Percentiles rank a stretch among this genome's conserved stretches.
These are phyloP conservation scores for Plectrocnemia conspersa DNA, from an alignment of 1,140 invertebrate species.

Conservation along the genomic window DNA sequence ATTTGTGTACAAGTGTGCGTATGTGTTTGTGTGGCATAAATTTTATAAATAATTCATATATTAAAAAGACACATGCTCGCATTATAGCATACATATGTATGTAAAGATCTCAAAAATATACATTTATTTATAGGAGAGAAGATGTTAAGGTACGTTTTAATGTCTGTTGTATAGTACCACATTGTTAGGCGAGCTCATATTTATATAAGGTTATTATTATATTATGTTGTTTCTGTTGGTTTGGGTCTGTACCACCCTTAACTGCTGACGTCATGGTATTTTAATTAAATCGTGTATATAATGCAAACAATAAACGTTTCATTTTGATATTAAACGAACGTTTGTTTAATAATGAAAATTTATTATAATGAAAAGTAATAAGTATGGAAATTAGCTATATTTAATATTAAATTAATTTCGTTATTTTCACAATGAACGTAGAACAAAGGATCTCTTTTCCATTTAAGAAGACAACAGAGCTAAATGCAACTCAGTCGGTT, in stretches of 20 bases:
- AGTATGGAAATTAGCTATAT: constrained; percentile 23
- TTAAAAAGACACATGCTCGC: too few relatives aligned
- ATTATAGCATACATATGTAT: neutral
- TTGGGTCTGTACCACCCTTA: constrained; percentile 16
- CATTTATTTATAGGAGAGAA: constrained; percentile 7
- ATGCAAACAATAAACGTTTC: constrained; percentile 25
- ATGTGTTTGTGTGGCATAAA: too few relatives aligned
- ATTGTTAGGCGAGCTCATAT: too few relatives aligned
- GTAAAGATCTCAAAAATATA: neutral
- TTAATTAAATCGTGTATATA: constrained; percentile 24
- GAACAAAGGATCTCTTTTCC: neutral
- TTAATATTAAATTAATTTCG: constrained; percentile 24
- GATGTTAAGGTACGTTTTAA: too few relatives aligned
- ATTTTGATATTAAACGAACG: constrained; percentile 24
- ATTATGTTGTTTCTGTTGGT: constrained; percentile 11
- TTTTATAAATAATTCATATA: too few relatives aligned
- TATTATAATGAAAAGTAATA: constrained; percentile 27
- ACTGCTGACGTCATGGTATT: constrained; percentile 23
- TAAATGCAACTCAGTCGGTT: too few relatives aligned
- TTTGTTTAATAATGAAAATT: constrained; percentile 27
- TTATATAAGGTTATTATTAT: constrained; percentile 8
- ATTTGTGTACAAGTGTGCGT: too few relatives aligned
- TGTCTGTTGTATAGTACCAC: too few relatives aligned
- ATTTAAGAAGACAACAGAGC: too few relatives aligned
- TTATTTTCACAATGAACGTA: constrained; percentile 4